Conservation (phyloP, 2,797 vertebrate species). For the Mastacembelus armatus region DNA sequence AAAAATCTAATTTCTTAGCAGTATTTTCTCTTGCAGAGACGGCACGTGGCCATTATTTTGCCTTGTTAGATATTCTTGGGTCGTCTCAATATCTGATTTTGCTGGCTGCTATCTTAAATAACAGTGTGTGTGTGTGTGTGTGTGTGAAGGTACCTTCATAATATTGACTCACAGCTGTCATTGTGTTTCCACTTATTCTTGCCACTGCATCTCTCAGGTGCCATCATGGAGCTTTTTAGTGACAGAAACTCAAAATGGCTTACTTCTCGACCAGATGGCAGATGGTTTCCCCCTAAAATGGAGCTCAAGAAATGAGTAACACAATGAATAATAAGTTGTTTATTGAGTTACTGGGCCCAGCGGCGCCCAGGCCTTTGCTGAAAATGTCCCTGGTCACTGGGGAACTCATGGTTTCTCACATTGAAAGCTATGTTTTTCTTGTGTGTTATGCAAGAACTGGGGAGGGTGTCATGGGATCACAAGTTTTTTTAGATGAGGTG, state of each 20-base stretch:
- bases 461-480: slow-evolving; percentile 39
- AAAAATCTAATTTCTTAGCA: slow-evolving; percentile 59
- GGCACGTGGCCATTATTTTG: slow-evolving; percentile 23
- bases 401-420: slow-evolving; percentile 46
- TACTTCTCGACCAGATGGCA: slow-evolving; percentile 51
- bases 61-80: slow-evolving; percentile 41
- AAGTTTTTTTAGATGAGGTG: slow-evolving; percentile 15
- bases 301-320: slow-evolving; percentile 39
- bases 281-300: slow-evolving; percentile 37
- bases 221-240: slow-evolving; percentile 19
- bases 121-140: slow-evolving; percentile 10
- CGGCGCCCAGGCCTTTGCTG: neutral
- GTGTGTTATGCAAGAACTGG: slow-evolving; percentile 27
- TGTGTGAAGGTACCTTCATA: slow-evolving; percentile 31
- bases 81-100: slow-evolving; percentile 55
- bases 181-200: slow-evolving; percentile 49
- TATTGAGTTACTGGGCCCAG: slow-evolving; percentile 48
- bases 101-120: slow-evolving; percentile 32
- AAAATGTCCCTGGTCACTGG: slow-evolving; percentile 50
- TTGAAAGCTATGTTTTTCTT: slow-evolving; percentile 12
- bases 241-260: slow-evolving; percentile 56
- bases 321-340: slow-evolving; percentile 63
- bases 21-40: slow-evolving; percentile 13
- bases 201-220: slow-evolving; percentile 42
- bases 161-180: slow-evolving; percentile 59